Percentiles rank a stretch among this genome's conserved stretches.
phyloP scores from a whole-genome alignment of 2,113 vertebrate genomes.

The Notechis scutatus region DNA sequence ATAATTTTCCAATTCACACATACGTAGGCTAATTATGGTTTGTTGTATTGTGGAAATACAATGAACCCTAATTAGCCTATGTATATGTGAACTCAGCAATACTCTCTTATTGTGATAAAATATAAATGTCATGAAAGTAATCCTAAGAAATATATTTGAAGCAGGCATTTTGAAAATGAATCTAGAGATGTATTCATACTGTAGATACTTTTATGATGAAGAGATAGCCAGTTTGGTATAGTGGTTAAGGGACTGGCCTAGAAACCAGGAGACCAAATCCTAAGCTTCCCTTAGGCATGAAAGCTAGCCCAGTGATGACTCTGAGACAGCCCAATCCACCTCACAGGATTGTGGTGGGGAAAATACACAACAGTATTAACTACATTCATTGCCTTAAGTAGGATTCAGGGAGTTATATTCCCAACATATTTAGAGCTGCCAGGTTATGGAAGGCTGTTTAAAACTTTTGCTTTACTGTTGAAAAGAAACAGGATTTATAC shows the following conservation, averaged over 20 bases:
- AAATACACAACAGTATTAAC: background rate
- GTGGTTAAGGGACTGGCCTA: background rate
- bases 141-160: background rate
- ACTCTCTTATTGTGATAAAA: background rate
- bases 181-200: background rate
- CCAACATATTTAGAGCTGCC: background rate
- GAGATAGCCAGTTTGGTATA: background rate
- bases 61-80: background rate
- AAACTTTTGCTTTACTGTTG: background rate
- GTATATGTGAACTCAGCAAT: background rate
- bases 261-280: background rate
- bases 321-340: background rate
- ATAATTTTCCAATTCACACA: background rate
- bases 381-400: background rate
- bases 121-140: background rate
- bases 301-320: background rate
- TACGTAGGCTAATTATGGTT: too few species aligned
- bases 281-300: background rate
- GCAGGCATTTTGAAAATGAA: background rate
- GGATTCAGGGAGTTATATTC: background rate
- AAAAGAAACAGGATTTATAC: background rate
- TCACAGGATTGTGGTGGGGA: background rate
- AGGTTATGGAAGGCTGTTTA: background rate
- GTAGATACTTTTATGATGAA: background rate
- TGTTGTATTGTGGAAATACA: background rate